Evolutionary conservation across 2,113 vertebrate species (phyloP), one percentile per base, ranked within the genome.

Genomic region (Chelonoidis abingdonii): DNA sequence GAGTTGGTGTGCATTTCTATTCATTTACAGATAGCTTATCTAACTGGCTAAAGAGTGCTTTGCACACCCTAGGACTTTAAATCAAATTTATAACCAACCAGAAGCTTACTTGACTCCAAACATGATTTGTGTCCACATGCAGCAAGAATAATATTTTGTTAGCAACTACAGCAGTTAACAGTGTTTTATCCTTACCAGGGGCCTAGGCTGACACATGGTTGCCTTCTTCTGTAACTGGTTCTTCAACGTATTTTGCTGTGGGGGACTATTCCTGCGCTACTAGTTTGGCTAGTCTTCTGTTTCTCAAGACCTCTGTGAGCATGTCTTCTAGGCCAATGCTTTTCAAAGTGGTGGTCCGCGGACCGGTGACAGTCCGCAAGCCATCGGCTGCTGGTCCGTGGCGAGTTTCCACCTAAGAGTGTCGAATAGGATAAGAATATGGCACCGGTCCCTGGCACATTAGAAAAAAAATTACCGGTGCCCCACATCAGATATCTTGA

Each of bases 91-190:
- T 2, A 57, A 57, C 35, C 35, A 25, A 13, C n/a, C 76, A 52
- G 72, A 75, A 41, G 11, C 29, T 52, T 0, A 4, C 10, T 38
- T 24, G 24, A 16, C 82, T 76, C 14, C 82, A n/a, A 57, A 21
- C 2, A 44, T 10, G 29, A 72, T 4, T 44, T 50, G 1, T 0
- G 29, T 38, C 83, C 79, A 69, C 69, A 79, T 19, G 4, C 44
- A 2, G 3, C 7, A 56, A 72, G 54, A 10, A 1, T 1, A 29
- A 17, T 0, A 1, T n/a, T 49, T 21, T 16, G 41, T 0, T 2
- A 90, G 81, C 76, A 57, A 47, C 22, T 0, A 21, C 35, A 41
- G 62, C 84, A 78, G 4, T 24, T 31, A 50, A 19, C n/a, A 88
- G 41, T 0, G 1, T 56, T 76, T 81, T 56, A 76, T 54, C 38